A percentile compares a stretch with the other conserved stretches of the same genome.
These are phyloP conservation scores for Oenanthe melanoleuca DNA, from an alignment of 2,113 vertebrate species.

Conservation along the genomic window DNA sequence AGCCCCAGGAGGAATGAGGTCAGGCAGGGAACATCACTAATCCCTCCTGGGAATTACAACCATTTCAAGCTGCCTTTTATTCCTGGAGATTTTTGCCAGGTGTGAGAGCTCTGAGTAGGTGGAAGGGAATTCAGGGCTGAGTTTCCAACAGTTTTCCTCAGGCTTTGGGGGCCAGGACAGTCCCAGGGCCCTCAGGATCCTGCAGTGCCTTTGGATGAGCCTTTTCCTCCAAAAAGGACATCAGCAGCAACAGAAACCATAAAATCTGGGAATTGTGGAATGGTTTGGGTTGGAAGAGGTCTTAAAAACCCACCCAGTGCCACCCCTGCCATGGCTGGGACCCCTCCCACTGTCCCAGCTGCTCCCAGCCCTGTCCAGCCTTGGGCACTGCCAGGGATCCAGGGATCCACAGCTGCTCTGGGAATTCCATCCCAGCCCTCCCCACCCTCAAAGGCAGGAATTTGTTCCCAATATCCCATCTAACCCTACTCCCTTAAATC, in stretches of 20 bases:
- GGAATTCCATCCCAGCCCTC: not conserved
- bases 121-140: not conserved
- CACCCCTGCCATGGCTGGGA: not conserved
- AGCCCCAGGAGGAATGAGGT: not conserved
- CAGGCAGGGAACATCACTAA: not conserved
- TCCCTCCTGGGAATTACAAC: not conserved
- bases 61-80: not conserved
- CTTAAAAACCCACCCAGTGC: not conserved
- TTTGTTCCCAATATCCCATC: not conserved
- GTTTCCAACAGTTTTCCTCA: not conserved
- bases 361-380: not conserved
- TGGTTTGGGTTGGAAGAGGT: not conserved
- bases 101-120: not conserved
- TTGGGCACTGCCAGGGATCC: not conserved
- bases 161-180: not conserved
- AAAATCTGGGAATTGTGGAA: not conserved
- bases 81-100: not conserved
- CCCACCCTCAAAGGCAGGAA: accelerated
- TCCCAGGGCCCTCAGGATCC: not conserved
- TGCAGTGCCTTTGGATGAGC: not conserved
- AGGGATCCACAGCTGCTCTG: not conserved
- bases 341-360: not conserved
- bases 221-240: not conserved
- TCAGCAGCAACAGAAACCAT: not conserved
- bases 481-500: not conserved